Evolutionary conservation across 2,113 vertebrate species (phyloP), one percentile per base, ranked within the genome.

Genomic region (Ammodytes marinus): DNA sequence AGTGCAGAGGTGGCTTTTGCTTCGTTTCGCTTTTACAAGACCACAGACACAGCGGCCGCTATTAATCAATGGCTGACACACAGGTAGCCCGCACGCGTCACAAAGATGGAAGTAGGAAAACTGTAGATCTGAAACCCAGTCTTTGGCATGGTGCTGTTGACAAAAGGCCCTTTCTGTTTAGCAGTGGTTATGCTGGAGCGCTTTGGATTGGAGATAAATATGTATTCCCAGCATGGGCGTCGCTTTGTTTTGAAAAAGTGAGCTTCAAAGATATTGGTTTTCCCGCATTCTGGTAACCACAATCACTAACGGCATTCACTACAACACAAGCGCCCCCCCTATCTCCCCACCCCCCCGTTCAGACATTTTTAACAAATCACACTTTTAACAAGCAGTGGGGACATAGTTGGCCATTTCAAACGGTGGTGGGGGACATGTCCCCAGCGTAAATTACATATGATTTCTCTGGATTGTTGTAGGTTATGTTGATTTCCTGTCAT

Each of bases 61-160:
- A 86, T 94, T 86, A 91, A 93, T 94, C 93, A 91, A 70, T 70
- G 59, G 55, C 43, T 77, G 88, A 88, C 87, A 69, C 27, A 69
- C 27, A 19, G 83, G 80, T 39, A 76, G 86, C 82, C 81, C 88
- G 86, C 83, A 80, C 88, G 84, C 17, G 52, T 85, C 64, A 74
- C 67, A 64, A 78, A 84, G 13, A 1, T 2, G 39, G 39, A 77
- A 6, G 55, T 59, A 60, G 53, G 69, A 70, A 82, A 68, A 66
- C 40, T 0, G 19, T 37, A 4, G 65, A 37, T 70, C 12, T 52
- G 42, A 64, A 64, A 49, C 19, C 53, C 15, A 27, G 27, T 52
- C n/a, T 55, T 46, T 11, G 40, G 42, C 63, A 45, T 27, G 6
- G 37, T 7, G 15, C 14, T 37, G 1, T 15, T 68, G 5, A 7